Conservation (phyloP, 2,888 invertebrate species). For the Allophyes oxyacanthae region DNA sequence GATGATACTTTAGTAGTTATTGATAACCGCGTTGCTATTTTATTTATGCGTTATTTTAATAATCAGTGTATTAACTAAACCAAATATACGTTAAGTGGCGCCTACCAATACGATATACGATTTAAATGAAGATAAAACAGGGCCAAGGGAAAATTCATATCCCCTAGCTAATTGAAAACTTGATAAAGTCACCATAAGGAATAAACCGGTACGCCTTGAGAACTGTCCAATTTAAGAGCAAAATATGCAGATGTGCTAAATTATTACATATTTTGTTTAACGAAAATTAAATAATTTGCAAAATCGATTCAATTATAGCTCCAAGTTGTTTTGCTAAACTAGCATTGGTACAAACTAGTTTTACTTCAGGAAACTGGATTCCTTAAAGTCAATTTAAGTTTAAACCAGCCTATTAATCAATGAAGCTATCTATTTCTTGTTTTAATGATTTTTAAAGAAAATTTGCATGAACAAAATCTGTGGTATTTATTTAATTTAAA, state of each 20-base stretch:
- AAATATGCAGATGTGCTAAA: constrained; percentile 7
- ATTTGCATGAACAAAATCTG: neutral
- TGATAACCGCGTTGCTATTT: no score
- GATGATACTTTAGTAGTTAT: no score
- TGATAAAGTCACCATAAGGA: constrained; percentile 3
- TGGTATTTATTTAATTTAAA: neutral
- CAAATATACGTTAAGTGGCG: no score
- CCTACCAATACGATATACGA: no score
- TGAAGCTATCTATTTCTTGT: constrained; percentile 2
- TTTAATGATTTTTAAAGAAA: neutral
- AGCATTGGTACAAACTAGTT: constrained; percentile 28
- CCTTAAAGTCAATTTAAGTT: neutral
- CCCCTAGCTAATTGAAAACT: constrained; percentile 16
- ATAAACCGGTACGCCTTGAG: constrained; percentile 14
- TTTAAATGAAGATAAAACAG: no score
- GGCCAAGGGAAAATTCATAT: neutral
- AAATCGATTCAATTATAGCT: constrained; percentile 10
- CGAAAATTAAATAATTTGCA: constrained; percentile 1
- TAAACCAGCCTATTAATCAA: constrained; percentile 15
- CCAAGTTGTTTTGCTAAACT: constrained; percentile 9
- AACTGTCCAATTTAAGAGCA: constrained; percentile 1
- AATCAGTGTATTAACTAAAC: no score
- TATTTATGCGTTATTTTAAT: no score
- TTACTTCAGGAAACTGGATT: constrained; percentile 25
- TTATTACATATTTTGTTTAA: neutral